Conservation (phyloP, 2,797 vertebrate species). For the Eleutherodactylus coqui region DNA sequence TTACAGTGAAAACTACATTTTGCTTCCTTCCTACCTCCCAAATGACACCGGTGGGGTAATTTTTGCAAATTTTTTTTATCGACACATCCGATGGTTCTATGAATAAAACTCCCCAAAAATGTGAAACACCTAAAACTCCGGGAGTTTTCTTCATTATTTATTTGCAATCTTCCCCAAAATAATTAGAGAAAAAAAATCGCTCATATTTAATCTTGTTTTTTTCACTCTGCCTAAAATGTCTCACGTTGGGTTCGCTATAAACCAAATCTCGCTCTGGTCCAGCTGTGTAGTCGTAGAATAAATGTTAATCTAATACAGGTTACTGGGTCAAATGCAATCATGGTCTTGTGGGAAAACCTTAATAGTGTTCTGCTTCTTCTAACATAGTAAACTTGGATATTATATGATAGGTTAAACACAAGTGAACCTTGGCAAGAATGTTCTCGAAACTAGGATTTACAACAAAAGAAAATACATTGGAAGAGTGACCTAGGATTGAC, state of each 20-base stretch:
- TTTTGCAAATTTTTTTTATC: not conserved
- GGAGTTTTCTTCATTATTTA: not conserved
- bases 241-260: slow-evolving; percentile 82
- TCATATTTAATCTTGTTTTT: slow-evolving; percentile 19
- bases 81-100: not conserved
- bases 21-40: not conserved
- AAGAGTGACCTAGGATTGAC: slow-evolving; percentile 80
- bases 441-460: slow-evolving; percentile 84
- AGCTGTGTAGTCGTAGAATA: slow-evolving; percentile 83
- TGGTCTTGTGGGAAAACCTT: slow-evolving; percentile 85
- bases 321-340: slow-evolving; percentile 86
- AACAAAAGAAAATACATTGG: slow-evolving; percentile 79
- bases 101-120: not conserved
- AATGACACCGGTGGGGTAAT: not conserved
- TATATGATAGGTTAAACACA: slow-evolving; percentile 86
- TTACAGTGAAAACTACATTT: not conserved
- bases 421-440: slow-evolving; percentile 82
- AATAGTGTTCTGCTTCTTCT: slow-evolving; percentile 84
- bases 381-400: slow-evolving; percentile 84
- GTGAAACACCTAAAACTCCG: not conserved
- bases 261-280: slow-evolving; percentile 78
- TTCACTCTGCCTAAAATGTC: slow-evolving; percentile 79
- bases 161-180: not conserved
- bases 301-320: slow-evolving; percentile 89
- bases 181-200: slow-evolving; percentile 5